These are phyloP conservation scores for Neria commutata DNA, from an alignment of 2,888 invertebrate species.

Conservation along the genomic window DNA sequence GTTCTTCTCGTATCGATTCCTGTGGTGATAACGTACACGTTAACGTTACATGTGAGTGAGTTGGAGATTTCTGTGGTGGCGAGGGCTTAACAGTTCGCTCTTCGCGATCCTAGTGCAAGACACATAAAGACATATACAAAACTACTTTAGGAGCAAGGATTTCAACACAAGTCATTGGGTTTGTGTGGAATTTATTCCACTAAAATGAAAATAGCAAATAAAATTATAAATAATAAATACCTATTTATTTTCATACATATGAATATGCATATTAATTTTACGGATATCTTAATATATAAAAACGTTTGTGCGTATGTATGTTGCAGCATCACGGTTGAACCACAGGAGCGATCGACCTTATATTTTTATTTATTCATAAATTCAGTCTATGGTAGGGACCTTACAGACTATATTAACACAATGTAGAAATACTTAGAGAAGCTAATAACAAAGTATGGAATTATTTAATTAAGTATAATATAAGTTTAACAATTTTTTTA, in stretches of 20 bases:
- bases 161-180: slow-evolving; percentile 44
- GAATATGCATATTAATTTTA: slow-evolving; percentile 5
- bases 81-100: slow-evolving; percentile 63
- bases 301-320: background rate
- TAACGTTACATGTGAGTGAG: slow-evolving; percentile 69
- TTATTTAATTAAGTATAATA: too few relatives aligned
- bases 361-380: too few relatives aligned
- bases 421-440: too few relatives aligned
- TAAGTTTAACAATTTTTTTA: too few relatives aligned
- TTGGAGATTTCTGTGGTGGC: slow-evolving; percentile 63
- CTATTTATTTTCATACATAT: background rate
- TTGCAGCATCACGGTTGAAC: background rate
- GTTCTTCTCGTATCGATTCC: slow-evolving; percentile 63
- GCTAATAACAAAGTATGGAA: too few relatives aligned
- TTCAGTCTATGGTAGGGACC: too few relatives aligned
- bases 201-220: slow-evolving; percentile 5
- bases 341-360: too few relatives aligned
- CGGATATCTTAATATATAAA: background rate
- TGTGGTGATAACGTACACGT: slow-evolving; percentile 67
- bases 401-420: too few relatives aligned
- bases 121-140: slow-evolving; percentile 61
- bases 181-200: slow-evolving; percentile 34
- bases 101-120: slow-evolving; percentile 65
- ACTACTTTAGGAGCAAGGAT: slow-evolving; percentile 61
- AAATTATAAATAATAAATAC: background rate